Percentiles rank a stretch among this genome's conserved stretches.
Evolutionary conservation across 2,797 vertebrate genomes (phyloP).

Genomic region (Intellagama lesueurii): DNA sequence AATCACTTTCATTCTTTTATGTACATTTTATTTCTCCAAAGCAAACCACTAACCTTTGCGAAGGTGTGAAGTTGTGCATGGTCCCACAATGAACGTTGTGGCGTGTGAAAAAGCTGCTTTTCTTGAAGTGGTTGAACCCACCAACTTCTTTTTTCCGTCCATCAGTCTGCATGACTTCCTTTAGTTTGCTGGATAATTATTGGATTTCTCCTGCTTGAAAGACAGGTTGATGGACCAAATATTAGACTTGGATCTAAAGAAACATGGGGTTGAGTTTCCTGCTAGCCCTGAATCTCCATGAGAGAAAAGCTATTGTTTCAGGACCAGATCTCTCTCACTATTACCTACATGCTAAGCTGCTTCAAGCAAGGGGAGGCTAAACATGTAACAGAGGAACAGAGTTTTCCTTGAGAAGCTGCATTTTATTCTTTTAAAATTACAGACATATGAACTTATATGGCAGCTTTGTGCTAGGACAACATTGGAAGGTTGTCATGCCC

Average conservation of each 20-base stretch:
- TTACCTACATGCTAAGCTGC: not conserved
- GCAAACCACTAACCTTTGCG: no score
- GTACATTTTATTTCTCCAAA: no score
- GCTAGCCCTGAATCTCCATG: not conserved
- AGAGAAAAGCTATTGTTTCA: not conserved
- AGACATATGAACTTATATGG: not conserved
- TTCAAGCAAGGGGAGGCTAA: not conserved
- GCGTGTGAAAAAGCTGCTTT: no score
- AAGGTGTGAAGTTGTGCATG: no score
- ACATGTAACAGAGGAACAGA: not conserved
- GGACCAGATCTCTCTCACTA: not conserved
- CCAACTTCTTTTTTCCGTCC: not conserved
- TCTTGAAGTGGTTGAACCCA: no score
- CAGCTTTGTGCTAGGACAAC: not conserved
- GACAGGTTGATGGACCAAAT: not conserved
- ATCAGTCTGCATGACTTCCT: no score
- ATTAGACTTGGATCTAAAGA: not conserved
- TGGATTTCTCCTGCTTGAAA: no score
- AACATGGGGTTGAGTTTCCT: not conserved
- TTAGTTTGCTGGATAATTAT: no score
- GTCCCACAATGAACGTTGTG: no score
- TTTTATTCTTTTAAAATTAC: not conserved
- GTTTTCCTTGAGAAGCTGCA: no score
- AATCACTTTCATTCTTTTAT: no score
- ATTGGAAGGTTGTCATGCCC: not conserved